Evolutionary conservation across 1,140 invertebrate species (phyloP).

Genomic region (Lasioglossum baleicum): DNA sequence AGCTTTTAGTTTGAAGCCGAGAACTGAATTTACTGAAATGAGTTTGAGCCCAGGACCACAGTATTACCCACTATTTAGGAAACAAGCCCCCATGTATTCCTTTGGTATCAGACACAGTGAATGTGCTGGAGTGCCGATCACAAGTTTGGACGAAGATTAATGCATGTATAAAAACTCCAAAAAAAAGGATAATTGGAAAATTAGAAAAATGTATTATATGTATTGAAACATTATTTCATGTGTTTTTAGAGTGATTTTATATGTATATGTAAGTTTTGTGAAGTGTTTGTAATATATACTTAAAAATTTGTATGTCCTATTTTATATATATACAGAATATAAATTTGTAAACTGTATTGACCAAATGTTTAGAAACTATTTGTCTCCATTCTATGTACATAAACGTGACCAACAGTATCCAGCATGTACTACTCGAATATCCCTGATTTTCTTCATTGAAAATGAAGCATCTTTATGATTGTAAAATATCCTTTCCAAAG

Average conservation of each 20-base stretch:
- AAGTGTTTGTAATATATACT: slow-evolving; percentile 4
- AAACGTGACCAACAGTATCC: too few relatives aligned
- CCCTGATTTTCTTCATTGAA: too few relatives aligned
- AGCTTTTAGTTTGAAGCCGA: slow-evolving; percentile 67
- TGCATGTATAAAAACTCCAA: background rate
- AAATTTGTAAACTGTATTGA: background rate
- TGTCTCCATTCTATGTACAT: too few relatives aligned
- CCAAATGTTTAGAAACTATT: too few relatives aligned
- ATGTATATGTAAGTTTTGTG: background rate
- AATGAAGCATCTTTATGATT: too few relatives aligned
- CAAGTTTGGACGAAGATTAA: slow-evolving; percentile 64
- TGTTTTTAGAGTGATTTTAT: slow-evolving; percentile 3
- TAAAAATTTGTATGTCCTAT: background rate
- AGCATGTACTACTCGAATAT: too few relatives aligned
- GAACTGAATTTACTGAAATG: slow-evolving; percentile 22
- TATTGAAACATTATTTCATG: slow-evolving; percentile 5
- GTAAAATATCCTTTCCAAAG: too few relatives aligned
- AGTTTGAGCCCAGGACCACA: slow-evolving; percentile 66
- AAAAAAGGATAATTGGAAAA: slow-evolving; percentile 1
- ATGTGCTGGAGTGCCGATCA: slow-evolving; percentile 65
- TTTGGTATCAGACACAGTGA: slow-evolving; percentile 74
- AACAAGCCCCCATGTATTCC: slow-evolving; percentile 66
- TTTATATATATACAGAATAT: background rate
- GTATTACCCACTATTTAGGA: slow-evolving; percentile 65
- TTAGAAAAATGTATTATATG: slow-evolving; percentile 7